These are phyloP conservation scores for Serranus cabrilla DNA, from an alignment of 2,797 vertebrate species.

Conservation along the genomic window DNA sequence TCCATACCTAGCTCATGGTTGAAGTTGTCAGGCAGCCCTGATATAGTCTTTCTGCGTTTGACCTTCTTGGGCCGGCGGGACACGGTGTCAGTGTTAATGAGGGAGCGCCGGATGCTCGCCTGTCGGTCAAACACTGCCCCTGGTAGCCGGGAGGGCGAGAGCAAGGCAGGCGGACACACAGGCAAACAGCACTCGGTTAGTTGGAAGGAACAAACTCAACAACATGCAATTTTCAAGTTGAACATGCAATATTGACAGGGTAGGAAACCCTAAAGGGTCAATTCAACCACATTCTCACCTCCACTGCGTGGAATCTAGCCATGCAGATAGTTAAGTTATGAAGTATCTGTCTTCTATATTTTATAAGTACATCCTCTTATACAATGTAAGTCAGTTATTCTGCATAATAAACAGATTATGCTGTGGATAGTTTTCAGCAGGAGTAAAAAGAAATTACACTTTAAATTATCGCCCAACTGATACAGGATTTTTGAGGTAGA, in stretches of 20 bases:
- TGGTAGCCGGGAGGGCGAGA: slow-evolving; percentile 91
- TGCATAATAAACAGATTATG: neutral
- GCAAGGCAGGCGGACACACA: slow-evolving; percentile 86
- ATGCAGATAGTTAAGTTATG: neutral
- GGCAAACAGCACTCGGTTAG: slow-evolving; percentile 88
- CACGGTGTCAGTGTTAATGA: slow-evolving; percentile 98
- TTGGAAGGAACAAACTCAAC: slow-evolving; percentile 76
- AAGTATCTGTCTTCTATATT: neutral
- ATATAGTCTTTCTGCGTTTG: slow-evolving; percentile 99
- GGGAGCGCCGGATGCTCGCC: slow-evolving; percentile 97
- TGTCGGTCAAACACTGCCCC: slow-evolving; percentile 99
- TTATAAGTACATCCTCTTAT: neutral
- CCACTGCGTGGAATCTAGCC: neutral
- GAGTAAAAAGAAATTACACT: neutral
- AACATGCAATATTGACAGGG: slow-evolving; percentile 85
- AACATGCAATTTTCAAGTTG: slow-evolving; percentile 82
- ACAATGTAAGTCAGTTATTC: neutral
- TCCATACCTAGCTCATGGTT: slow-evolving; percentile 99
- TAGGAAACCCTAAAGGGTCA: slow-evolving; percentile 15
- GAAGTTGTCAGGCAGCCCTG: slow-evolving; percentile 98
- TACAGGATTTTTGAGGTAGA: neutral
- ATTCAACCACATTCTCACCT: slow-evolving; percentile 17
- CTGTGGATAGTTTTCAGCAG: neutral
- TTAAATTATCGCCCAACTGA: neutral
- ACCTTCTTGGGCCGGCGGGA: slow-evolving; percentile 99